These are phyloP conservation scores for Heliangelus exortis DNA, from an alignment of 2,797 vertebrate species.

Conservation along the genomic window DNA sequence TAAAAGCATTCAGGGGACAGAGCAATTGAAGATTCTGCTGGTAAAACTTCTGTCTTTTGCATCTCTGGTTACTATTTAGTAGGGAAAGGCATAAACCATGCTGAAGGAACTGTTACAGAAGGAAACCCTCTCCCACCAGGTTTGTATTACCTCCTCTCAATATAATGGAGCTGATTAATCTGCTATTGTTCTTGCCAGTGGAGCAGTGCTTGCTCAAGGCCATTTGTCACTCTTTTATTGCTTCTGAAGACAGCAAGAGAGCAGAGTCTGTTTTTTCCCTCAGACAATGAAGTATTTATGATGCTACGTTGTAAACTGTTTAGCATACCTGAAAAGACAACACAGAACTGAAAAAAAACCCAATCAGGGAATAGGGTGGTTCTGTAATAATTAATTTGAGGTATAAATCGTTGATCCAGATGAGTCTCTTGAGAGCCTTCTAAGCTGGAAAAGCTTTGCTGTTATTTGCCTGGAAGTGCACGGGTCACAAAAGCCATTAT, in stretches of 20 bases:
- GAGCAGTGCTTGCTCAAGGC: slow-evolving; percentile 13
- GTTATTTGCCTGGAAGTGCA: background rate
- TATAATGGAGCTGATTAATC: slow-evolving; percentile 16
- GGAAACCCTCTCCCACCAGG: slow-evolving; percentile 14
- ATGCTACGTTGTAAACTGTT: slow-evolving; percentile 7
- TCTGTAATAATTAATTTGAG: slow-evolving; percentile 1
- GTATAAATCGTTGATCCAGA: slow-evolving; percentile 24
- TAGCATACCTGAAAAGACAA: slow-evolving; percentile 35
- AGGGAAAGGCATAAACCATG: background rate
- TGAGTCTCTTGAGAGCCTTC: background rate
- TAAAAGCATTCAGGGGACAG: background rate
- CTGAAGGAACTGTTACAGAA: background rate
- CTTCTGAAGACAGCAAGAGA: background rate
- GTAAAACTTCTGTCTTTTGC: background rate
- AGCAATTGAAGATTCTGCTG: background rate
- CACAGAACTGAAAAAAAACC: background rate
- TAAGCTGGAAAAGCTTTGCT: slow-evolving; percentile 14
- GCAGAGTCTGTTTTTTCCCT: background rate
- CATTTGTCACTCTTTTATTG: slow-evolving; percentile 47
- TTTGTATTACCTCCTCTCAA: background rate
- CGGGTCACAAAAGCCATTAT: background rate
- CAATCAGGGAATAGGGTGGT: background rate
- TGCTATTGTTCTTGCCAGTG: slow-evolving; percentile 24
- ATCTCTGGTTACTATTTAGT: slow-evolving; percentile 12
- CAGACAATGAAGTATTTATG: slow-evolving; percentile 26